A percentile compares a stretch with the other conserved stretches of the same genome.
phyloP scores from a whole-genome alignment of 2,888 invertebrate species.

The Mesodorylaimus sp. region DNA sequence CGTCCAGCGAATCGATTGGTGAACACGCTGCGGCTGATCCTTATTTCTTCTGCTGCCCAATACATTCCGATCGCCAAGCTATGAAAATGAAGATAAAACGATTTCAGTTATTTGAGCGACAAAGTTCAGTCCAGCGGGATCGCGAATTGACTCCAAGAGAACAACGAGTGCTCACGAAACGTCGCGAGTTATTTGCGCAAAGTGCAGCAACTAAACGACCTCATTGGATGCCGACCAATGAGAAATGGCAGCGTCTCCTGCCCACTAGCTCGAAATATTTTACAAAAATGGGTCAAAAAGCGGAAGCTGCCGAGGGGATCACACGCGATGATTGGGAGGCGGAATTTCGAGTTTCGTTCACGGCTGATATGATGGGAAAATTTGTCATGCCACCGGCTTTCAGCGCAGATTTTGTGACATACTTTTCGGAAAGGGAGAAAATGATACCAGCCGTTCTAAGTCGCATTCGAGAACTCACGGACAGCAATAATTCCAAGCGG shows the following conservation, averaged over 20 bases:
- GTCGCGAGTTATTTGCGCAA: background rate
- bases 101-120: background rate
- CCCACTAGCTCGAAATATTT: slow-evolving; percentile 13
- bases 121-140: too few species aligned
- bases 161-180: too few species aligned
- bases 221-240: background rate
- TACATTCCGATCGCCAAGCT: slow-evolving; percentile 16
- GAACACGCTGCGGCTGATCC: slow-evolving; percentile 10
- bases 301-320: slow-evolving; percentile 11
- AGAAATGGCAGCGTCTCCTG: slow-evolving; percentile 13
- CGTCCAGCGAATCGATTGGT: background rate
- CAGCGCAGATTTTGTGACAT: slow-evolving; percentile 79
- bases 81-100: slow-evolving; percentile 7
- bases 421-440: slow-evolving; percentile 40
- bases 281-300: slow-evolving; percentile 14
- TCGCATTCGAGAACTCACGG: background rate
- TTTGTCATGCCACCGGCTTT: slow-evolving; percentile 61
- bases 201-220: too few species aligned
- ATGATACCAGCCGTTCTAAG: background rate
- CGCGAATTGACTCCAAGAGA: slow-evolving; percentile 4
- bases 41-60: slow-evolving; percentile 19
- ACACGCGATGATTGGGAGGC: slow-evolving; percentile 12
- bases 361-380: slow-evolving; percentile 8
- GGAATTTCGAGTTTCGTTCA: slow-evolving; percentile 10
- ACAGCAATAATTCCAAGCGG: background rate